Conservation (phyloP, 2,888 invertebrate genomes). For the Melanotus villosus region DNA sequence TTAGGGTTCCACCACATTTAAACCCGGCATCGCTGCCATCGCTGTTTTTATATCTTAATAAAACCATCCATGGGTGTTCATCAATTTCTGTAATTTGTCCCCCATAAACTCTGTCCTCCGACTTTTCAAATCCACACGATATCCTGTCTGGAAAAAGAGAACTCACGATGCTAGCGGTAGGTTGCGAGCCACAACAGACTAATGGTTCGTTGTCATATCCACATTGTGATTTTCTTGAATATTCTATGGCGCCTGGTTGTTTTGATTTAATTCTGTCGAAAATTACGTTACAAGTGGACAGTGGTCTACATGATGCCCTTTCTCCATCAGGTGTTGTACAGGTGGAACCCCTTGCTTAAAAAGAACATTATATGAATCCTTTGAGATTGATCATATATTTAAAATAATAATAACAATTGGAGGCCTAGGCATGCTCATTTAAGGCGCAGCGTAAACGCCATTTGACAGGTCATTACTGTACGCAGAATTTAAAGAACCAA, state of each 20-base stretch:
- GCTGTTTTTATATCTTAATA: slow-evolving; percentile 64
- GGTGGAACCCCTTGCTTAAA: slow-evolving; percentile 25
- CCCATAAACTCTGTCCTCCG: slow-evolving; percentile 39
- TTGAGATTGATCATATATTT: too few relatives aligned
- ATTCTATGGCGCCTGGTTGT: slow-evolving; percentile 47
- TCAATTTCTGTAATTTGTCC: slow-evolving; percentile 62
- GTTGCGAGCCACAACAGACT: slow-evolving; percentile 68
- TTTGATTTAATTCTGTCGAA: slow-evolving; percentile 60
- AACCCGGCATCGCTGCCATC: slow-evolving; percentile 42
- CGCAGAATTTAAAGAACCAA: too few relatives aligned
- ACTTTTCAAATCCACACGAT: slow-evolving; percentile 28
- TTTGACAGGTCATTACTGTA: too few relatives aligned
- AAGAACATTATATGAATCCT: background rate
- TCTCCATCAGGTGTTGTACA: slow-evolving; percentile 67
- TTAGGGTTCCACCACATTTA: slow-evolving; percentile 67
- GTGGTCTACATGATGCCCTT: slow-evolving; percentile 65
- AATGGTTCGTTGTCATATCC: slow-evolving; percentile 68
- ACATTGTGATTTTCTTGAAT: slow-evolving; percentile 68
- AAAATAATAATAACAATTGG: too few relatives aligned
- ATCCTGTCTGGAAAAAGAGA: slow-evolving; percentile 20
- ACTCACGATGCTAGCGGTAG: background rate
- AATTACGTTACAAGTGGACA: slow-evolving; percentile 67
- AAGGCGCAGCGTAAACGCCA: too few relatives aligned
- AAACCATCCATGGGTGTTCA: slow-evolving; percentile 67
- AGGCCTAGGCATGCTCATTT: too few relatives aligned